A percentile compares a stretch with the other conserved stretches of the same genome.
phyloP scores from a whole-genome alignment of 2,797 vertebrate species.

The Acrossocheilus fasciatus region DNA sequence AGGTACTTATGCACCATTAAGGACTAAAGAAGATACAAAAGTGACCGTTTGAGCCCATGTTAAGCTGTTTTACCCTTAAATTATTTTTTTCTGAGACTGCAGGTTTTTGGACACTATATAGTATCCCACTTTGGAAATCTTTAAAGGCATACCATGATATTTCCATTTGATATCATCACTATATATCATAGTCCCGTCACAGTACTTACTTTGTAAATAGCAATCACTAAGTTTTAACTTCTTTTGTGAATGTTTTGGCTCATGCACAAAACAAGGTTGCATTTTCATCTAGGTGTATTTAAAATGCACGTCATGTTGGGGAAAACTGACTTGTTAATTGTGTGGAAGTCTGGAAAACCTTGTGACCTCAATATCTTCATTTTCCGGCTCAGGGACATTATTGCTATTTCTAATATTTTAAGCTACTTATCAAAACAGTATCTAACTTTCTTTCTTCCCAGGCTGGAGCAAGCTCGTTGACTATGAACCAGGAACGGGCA shows the following conservation, averaged over 20 bases:
- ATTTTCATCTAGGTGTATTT: neutral
- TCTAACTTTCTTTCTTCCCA: conserved; percentile 53
- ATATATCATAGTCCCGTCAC: neutral
- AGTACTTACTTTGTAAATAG: neutral
- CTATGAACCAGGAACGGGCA: conserved; percentile 93
- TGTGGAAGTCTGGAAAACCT: neutral
- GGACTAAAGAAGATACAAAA: too few species aligned
- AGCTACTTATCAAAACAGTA: conserved; percentile 53
- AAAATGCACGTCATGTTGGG: conserved; percentile 15
- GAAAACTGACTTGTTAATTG: conserved; percentile 15
- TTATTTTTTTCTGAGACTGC: too few species aligned
- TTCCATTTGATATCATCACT: neutral
- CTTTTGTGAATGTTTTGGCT: neutral
- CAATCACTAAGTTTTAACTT: neutral
- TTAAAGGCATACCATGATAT: neutral
- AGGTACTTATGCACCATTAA: too few species aligned
- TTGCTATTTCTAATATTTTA: conserved; percentile 50
- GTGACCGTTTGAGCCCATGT: too few species aligned
- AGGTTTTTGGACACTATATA: neutral
- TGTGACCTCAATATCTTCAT: conserved; percentile 34
- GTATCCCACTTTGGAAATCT: too few species aligned
- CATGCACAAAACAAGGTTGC: neutral
- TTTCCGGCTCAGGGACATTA: conserved; percentile 25
- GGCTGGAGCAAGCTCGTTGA: conserved; percentile 92
- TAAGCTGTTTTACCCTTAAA: too few species aligned